Evolutionary conservation across 2,113 vertebrate species (phyloP).

Genomic region (Urocitellus parryii): DNA sequence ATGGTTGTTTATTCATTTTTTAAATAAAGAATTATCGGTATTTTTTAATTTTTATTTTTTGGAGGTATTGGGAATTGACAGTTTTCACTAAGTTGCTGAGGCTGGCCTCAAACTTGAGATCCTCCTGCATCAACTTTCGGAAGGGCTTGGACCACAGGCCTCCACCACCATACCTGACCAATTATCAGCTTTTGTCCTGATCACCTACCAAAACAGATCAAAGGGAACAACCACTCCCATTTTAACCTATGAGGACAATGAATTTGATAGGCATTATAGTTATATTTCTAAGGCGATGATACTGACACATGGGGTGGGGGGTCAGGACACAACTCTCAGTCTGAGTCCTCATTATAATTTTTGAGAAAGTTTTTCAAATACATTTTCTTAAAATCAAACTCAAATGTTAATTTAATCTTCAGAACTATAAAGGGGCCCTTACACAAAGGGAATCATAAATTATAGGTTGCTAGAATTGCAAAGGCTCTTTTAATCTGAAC

Average conservation of each 20-base stretch:
- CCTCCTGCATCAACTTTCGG: too few species aligned
- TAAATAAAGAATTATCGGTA: too few species aligned
- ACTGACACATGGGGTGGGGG: background rate
- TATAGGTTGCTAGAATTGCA: background rate
- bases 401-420: constrained; percentile 52
- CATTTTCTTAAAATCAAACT: constrained; percentile 44
- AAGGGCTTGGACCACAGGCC: too few species aligned
- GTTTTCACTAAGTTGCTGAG: too few species aligned
- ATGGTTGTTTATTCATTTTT: background rate
- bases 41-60: too few species aligned
- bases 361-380: background rate
- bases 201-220: background rate
- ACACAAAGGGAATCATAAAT: background rate
- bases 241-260: constrained; percentile 42
- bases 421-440: background rate
- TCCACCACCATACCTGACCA: background rate
- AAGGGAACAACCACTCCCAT: background rate
- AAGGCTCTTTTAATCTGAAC: background rate
- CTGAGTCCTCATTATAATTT: background rate
- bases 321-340: background rate
- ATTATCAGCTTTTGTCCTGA: constrained; percentile 6
- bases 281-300: background rate
- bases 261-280: background rate
- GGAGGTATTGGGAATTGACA: too few species aligned
- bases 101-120: too few species aligned